Evolutionary conservation across 2,113 vertebrate genomes (phyloP).

Genomic region (Hiodon tergisus): DNA sequence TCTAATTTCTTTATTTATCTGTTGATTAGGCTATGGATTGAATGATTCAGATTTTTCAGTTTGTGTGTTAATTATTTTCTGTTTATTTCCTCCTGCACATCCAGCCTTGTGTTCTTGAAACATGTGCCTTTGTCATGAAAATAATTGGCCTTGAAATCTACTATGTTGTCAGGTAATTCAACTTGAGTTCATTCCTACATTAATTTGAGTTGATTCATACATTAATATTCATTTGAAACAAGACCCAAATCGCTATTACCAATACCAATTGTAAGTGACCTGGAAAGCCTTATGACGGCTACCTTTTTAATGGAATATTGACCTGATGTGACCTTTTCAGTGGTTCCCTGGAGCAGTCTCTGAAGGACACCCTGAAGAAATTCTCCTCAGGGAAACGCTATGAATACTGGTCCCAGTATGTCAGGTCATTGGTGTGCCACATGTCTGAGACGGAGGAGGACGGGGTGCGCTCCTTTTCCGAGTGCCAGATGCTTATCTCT

Average conservation of each 20-base stretch:
- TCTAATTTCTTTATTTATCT: not conserved
- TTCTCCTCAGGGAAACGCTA: conserved; percentile 81
- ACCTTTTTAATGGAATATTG: not conserved
- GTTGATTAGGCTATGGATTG: not conserved
- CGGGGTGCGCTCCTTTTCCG: conserved; percentile 66
- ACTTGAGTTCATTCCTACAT: not conserved
- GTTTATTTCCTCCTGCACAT: conserved; percentile 25
- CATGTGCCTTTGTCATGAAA: conserved; percentile 95
- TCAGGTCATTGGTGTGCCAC: conserved; percentile 75
- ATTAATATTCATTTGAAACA: too few species aligned
- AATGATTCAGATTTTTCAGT: not conserved
- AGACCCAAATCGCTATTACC: too few species aligned
- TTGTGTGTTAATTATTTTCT: not conserved
- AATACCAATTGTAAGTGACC: too few species aligned
- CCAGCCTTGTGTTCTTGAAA: conserved; percentile 89
- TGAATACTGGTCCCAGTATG: conserved; percentile 92
- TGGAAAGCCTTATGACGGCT: too few species aligned
- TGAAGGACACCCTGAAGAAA: conserved; percentile 81
- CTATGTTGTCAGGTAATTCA: conserved; percentile 83
- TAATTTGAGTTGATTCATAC: too few species aligned
- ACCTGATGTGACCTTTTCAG: conserved; percentile 48
- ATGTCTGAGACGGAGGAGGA: conserved; percentile 75
- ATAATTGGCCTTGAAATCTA: conserved; percentile 95
- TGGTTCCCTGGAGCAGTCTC: conserved; percentile 81
- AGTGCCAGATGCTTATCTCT: conserved; percentile 86